Base-by-base conservation (phyloP, 2,888 invertebrate species). In the Eumacrocentrus americanus region DNA sequence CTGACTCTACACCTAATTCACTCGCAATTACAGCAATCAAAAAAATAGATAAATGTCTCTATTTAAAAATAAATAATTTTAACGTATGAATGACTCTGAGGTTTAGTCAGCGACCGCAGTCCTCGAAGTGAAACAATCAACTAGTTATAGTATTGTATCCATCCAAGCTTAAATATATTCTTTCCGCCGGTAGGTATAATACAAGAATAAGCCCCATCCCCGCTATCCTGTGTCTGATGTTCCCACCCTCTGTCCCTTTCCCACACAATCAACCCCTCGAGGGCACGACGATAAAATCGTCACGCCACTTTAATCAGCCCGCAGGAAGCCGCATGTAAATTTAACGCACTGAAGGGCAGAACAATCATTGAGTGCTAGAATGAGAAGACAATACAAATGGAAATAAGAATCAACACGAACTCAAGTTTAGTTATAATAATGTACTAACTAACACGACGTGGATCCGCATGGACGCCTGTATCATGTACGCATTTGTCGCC, bases 241-340 rank as follows among this genome's bases (percentile, higher is more conserved):
- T 37, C 37, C 18, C 44, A 44, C 44, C 54, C 54, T 54, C 29
- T 46, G 35, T 59, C 51, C 18, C 37, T 51, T 52, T 62, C 62
- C 59, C 65, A 61, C 65, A 61, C 59, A 61, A 55, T 23, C 60
- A 53, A 58, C 60, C 63, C 63, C 57, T 55, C 58, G 25, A 55
- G 68, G 67, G 69, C 70, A 69, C 68, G 68, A 66, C 61, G 75
- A 75, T 75, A 73, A 75, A 73, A 75, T 74, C 75, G 74, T 73
- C 70, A 73, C 70, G 74, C 70, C 70, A 72, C 67, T 75, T 72
- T 72, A 57, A 57, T 52, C 60, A 68, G 64, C 74, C 71, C 72
- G 76, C 75, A 75, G 76, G 74, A 76, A 75, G 70, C 70, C 61
- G 64, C 67, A 69, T 73, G 74, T 73, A 75, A 74, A 73, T 75